Conservation (phyloP, 1,140 invertebrate genomes). For the Teleogryllus occipitalis region DNA sequence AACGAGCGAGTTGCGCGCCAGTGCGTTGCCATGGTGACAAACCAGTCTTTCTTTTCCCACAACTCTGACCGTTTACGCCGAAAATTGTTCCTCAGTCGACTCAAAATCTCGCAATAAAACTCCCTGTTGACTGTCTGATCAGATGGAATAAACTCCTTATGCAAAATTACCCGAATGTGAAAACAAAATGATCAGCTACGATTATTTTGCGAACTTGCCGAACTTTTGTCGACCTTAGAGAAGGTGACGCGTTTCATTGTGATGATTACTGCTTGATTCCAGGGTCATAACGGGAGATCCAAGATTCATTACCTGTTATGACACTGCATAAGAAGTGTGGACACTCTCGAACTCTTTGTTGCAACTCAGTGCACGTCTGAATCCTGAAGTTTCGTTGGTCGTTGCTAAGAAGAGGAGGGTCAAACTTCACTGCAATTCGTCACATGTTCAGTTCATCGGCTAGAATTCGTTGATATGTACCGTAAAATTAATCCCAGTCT, state of each 20-base stretch:
- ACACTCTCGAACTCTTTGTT: neutral
- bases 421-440: constrained; percentile 12
- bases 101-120: neutral
- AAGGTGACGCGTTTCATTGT: neutral
- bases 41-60: neutral
- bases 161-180: neutral
- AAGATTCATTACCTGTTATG: neutral
- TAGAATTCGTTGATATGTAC: neutral
- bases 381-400: neutral
- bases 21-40: neutral
- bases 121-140: neutral
- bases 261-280: neutral
- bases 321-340: neutral
- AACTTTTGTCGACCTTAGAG: neutral
- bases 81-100: neutral
- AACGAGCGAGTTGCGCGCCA: neutral
- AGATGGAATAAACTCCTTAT: neutral
- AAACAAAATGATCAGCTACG: neutral
- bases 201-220: neutral
- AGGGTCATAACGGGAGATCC: neutral
- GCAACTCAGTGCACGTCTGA: neutral
- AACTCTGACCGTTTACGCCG: neutral
- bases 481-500: neutral
- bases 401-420: neutral
- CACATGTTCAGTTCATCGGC: neutral